phyloP scores from a whole-genome alignment of 2,797 vertebrate species.

The Varecia variegata region DNA sequence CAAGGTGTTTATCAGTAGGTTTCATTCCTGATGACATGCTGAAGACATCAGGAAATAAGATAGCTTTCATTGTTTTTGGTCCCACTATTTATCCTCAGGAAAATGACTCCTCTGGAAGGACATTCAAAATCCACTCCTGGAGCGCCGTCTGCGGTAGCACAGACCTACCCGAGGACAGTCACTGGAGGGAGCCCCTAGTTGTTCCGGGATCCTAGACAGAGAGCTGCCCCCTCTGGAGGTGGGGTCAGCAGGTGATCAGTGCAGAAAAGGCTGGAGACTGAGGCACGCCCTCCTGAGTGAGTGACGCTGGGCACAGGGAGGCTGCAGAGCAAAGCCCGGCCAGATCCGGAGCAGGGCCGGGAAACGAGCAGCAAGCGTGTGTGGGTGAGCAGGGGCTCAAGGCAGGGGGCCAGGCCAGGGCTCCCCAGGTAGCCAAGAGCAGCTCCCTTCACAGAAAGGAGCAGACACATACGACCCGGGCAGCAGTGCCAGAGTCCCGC shows the following conservation, averaged over 20 bases:
- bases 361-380: rapidly evolving
- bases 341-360: neutral
- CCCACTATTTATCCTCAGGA: neutral
- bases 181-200: no score
- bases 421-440: rapidly evolving
- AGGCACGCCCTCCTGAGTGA: neutral
- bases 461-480: rapidly evolving
- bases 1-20: neutral
- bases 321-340: neutral
- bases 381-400: rapidly evolving
- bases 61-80: neutral
- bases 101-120: neutral
- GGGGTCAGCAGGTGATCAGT: rapidly evolving
- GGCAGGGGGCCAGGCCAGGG: no score
- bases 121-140: neutral
- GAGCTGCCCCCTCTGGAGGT: neutral
- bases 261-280: neutral
- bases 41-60: neutral
- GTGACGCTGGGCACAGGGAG: neutral
- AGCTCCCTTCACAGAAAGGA: neutral
- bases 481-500: neutral
- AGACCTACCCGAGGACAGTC: neutral
- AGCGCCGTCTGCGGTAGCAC: neutral
- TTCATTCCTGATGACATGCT: neutral
- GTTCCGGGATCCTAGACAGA: neutral